Evolutionary conservation across 2,113 vertebrate species (phyloP), one percentile per base, ranked within the genome.

Genomic region (Ameiurus melas): DNA sequence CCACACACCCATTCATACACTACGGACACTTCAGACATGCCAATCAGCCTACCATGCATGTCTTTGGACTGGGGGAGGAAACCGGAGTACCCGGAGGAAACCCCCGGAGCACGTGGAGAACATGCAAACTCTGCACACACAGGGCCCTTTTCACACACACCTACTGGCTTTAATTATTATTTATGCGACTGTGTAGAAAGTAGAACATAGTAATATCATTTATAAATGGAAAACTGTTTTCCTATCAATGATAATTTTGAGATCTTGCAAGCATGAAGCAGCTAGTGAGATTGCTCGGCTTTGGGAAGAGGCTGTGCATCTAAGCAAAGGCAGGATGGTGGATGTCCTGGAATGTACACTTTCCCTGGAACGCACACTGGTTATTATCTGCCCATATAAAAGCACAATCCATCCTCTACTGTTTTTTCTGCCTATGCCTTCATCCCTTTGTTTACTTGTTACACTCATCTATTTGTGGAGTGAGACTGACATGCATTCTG

Each of bases 401-500:
- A 47, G 4, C 68, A 51, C 80, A 36, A 64, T 30, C 25, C 20
- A 30, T 53, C 81, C 9, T 77, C 2, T 13, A 51, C 55, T 30
- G 5, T 17, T 51, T 16, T 58, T 70, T 47, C 66, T 19, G 58
- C 6, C 39, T 25, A 17, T 82, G 55, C n/a, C 68, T 30, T 68
- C 39, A 13, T 60, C 17, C 47, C 51, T 30, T 55, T 81, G 83
- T 89, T 73, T 71, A 70, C 53, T 81, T 82, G 30, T 30, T 60
- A 71, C 43, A 83, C 36, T 47, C 53, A 75, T 82, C 55, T 62
- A 53, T 83, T 86, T 36, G 51, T 27, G 19, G 68, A 64, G 47
- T 9, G 78, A 85, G 64, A 81, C n/a, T 82, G 77, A 64, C 84
- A 60, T 39, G 43, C 78, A 71, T 81, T 25, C 77, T 62, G 19